Conservation (phyloP, 2,113 vertebrate species). For the Clarias gariepinus region DNA sequence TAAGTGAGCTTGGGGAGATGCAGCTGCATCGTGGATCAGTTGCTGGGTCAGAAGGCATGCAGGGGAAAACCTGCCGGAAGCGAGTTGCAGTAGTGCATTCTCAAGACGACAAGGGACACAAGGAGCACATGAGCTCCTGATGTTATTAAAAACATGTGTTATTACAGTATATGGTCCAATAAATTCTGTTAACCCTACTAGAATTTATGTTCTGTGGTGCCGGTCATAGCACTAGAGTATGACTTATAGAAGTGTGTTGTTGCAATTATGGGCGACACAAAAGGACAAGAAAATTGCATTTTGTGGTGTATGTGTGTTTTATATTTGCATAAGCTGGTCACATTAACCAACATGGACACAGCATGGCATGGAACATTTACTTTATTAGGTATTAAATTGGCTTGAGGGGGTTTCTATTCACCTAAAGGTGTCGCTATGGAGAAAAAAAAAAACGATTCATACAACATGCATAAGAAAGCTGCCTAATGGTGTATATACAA, state of each 20-base stretch:
- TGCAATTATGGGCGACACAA: neutral
- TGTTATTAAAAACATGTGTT: conserved; percentile 12
- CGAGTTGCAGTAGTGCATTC: neutral
- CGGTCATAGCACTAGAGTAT: neutral
- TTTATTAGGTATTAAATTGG: neutral
- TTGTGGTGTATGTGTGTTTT: neutral
- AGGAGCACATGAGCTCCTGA: neutral
- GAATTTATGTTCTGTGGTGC: neutral
- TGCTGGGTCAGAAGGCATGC: neutral
- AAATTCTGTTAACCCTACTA: neutral
- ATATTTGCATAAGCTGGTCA: neutral
- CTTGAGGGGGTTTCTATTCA: neutral
- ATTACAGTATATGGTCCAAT: conserved; percentile 6
- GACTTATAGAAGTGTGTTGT: neutral
- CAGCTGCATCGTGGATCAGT: neutral
- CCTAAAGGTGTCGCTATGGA: neutral
- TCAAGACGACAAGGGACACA: neutral
- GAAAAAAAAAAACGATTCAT: neutral
- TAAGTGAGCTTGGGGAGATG: neutral
- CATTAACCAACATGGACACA: neutral
- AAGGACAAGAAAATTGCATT: neutral
- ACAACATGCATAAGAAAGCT: neutral
- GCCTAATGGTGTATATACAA: neutral
- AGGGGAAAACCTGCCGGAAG: neutral
- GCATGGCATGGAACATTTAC: neutral